phyloP scores from a whole-genome alignment of 2,113 vertebrate species.

The Phrynocephalus versicolor region DNA sequence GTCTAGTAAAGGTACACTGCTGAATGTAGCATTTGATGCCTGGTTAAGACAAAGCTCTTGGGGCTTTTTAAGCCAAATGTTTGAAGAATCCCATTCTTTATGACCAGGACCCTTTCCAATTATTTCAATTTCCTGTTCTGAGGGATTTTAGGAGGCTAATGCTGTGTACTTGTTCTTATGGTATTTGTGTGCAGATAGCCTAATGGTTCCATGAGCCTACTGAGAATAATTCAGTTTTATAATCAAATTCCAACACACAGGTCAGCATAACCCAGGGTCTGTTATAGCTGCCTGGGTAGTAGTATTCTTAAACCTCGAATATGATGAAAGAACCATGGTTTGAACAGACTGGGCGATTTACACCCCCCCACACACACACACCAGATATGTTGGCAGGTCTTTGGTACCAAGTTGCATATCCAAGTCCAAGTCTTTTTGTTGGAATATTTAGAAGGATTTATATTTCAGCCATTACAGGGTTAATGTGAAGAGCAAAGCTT shows the following conservation, averaged over 20 bases:
- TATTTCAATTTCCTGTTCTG: constrained; percentile 1
- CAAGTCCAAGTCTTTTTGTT: no score
- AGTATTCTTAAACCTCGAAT: not conserved
- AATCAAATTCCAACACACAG: not conserved
- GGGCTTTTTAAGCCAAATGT: not conserved
- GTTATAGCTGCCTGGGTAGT: not conserved
- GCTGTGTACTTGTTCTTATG: not conserved
- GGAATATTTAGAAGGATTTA: no score
- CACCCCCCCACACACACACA: not conserved
- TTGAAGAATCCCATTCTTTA: not conserved
- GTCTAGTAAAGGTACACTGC: not conserved
- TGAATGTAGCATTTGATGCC: not conserved
- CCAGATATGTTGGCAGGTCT: no score
- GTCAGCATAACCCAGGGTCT: constrained; percentile 2
- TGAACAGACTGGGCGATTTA: not conserved
- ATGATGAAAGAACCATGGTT: not conserved
- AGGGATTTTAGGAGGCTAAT: not conserved
- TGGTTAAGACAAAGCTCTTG: not conserved
- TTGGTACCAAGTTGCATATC: no score
- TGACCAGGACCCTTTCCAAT: not conserved
- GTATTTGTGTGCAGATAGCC: not conserved
- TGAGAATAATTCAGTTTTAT: constrained; percentile 15
- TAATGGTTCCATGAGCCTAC: not conserved
- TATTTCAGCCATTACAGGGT: no score
- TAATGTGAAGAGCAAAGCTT: no score